Percentiles rank a stretch among this genome's conserved stretches.
Evolutionary conservation across 30 jellyfish, hydroid and myxozoan genomes (phyloP).

Genomic region (Hydra vulgaris): DNA sequence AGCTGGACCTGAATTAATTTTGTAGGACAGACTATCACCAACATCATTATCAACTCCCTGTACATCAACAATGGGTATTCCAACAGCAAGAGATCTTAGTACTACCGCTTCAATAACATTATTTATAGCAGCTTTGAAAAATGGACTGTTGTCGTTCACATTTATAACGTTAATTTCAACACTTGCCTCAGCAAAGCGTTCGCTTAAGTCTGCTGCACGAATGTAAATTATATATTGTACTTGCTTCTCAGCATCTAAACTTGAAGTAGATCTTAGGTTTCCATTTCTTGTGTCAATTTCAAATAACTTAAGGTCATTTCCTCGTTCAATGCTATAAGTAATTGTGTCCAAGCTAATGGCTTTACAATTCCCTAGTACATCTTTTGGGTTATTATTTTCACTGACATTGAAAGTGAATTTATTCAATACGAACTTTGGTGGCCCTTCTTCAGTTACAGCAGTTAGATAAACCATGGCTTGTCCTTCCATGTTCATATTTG

Average conservation of each 20-base stretch:
- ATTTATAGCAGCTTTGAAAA: conserved; percentile 50
- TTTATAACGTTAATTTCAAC: conserved; percentile 53
- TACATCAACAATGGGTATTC: conserved; percentile 41
- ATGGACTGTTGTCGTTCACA: conserved; percentile 62
- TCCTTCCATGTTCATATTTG: conserved; percentile 55
- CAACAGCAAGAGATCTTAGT: conserved; percentile 41
- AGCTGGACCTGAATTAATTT: conserved; percentile 42
- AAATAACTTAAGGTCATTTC: conserved; percentile 45
- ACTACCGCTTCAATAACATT: conserved; percentile 71
- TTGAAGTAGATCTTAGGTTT: conserved; percentile 30
- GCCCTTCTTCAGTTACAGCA: conserved; percentile 65
- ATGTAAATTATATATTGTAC: conserved; percentile 42
- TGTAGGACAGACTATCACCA: conserved; percentile 61
- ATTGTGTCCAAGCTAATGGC: conserved; percentile 85
- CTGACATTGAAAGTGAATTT: conserved; percentile 43
- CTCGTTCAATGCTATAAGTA: conserved; percentile 53
- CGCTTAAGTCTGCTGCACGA: conserved; percentile 78
- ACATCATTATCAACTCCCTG: conserved; percentile 74
- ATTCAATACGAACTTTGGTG: conserved; percentile 69
- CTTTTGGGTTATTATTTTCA: conserved; percentile 41
- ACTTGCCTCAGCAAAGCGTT: conserved; percentile 57
- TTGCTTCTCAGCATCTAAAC: conserved; percentile 77
- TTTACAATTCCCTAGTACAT: conserved; percentile 42
- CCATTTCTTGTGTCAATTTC: conserved; percentile 49
- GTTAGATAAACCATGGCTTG: conserved; percentile 47